These are phyloP conservation scores for Pheucticus melanocephalus DNA, from an alignment of 2,113 vertebrate genomes.

Conservation along the genomic window DNA sequence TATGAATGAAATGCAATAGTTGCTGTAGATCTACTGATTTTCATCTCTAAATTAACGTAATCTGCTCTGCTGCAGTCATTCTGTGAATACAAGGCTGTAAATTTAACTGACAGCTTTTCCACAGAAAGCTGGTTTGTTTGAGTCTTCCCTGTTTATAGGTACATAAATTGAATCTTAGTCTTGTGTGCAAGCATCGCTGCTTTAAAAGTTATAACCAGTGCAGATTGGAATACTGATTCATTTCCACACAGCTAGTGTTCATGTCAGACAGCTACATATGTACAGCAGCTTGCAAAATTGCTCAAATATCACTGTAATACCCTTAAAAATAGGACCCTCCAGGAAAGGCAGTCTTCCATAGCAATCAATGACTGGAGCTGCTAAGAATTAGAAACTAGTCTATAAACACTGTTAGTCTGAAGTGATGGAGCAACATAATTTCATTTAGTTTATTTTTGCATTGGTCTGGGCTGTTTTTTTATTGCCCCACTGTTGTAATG, in stretches of 20 bases:
- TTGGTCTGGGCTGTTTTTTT: not conserved
- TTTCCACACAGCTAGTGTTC: not conserved
- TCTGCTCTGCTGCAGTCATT: constrained; percentile 24
- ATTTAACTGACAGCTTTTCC: not conserved
- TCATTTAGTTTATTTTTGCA: not conserved
- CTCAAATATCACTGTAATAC: not conserved
- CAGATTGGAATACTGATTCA: not conserved
- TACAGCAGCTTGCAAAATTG: not conserved
- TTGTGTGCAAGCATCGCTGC: not conserved
- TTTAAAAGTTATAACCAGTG: not conserved
- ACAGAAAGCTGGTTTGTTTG: not conserved
- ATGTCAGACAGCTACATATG: not conserved
- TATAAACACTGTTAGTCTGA: not conserved
- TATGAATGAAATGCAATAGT: not conserved
- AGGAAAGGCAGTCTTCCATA: not conserved
- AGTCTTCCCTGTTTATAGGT: not conserved
- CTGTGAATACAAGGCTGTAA: not conserved
- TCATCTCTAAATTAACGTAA: constrained; percentile 14
- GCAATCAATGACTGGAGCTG: not conserved
- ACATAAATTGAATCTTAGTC: constrained; percentile 1
- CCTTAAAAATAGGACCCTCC: not conserved
- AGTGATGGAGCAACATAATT: not conserved
- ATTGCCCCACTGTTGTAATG: not conserved
- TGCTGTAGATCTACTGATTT: not conserved
- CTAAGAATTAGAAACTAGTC: not conserved